A percentile compares a stretch with the other conserved stretches of the same genome.
Conservation (phyloP, 2,113 vertebrate genomes). For the Hystrix brachyura region DNA sequence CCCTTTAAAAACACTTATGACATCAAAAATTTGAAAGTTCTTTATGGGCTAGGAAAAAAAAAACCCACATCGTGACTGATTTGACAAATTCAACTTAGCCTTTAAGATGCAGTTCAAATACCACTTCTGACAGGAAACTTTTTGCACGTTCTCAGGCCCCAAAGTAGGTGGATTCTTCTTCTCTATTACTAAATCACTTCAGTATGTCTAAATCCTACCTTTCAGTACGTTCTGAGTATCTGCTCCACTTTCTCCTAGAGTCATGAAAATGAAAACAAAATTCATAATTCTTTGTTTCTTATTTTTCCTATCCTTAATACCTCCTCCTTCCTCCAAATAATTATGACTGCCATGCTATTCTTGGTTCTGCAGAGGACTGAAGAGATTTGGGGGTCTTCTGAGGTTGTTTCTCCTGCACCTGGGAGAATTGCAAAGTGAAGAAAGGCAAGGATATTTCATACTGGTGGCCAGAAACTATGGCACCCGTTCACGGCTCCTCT, state of each 20-base stretch:
- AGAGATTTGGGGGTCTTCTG: background rate
- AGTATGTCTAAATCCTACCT: background rate
- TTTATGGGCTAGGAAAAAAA: background rate
- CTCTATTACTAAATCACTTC: background rate
- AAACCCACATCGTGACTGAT: background rate
- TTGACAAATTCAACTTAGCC: background rate
- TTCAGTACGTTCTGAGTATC: background rate
- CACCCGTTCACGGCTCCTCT: background rate
- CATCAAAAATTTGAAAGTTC: conserved; percentile 12
- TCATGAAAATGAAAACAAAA: conserved; percentile 20
- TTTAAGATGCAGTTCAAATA: conserved; percentile 21
- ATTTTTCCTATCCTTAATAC: background rate
- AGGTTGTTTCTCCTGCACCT: background rate
- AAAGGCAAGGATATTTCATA: background rate
- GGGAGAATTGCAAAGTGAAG: background rate
- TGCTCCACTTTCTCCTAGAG: background rate
- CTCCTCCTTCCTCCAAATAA: background rate
- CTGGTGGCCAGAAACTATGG: background rate
- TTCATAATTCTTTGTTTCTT: background rate
- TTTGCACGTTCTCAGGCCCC: background rate
- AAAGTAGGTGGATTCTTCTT: background rate
- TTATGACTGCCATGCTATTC: background rate
- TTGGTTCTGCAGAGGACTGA: background rate
- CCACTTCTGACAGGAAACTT: background rate
- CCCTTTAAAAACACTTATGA: background rate